These are phyloP conservation scores for Patella ulyssiponensis DNA, from an alignment of 2,888 invertebrate genomes.

Conservation along the genomic window DNA sequence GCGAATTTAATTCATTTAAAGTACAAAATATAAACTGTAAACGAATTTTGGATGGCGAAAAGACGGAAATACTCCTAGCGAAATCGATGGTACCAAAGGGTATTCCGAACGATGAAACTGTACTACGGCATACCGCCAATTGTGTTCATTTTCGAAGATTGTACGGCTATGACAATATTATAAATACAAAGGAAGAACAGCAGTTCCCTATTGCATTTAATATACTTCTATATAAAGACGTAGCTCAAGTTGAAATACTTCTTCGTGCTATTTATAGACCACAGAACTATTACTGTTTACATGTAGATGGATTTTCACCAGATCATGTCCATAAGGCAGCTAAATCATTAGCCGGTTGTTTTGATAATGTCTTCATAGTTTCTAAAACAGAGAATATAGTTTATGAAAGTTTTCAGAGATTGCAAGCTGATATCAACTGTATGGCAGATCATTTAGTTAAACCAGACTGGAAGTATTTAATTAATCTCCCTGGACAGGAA, in stretches of 20 bases:
- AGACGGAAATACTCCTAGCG: background rate
- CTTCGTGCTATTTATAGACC: conserved; percentile 65
- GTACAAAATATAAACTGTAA: background rate
- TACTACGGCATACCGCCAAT: conserved; percentile 31
- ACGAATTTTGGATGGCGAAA: background rate
- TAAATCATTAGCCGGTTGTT: conserved; percentile 56
- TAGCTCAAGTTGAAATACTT: conserved; percentile 60
- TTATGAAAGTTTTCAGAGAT: conserved; percentile 66
- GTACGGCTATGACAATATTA: conserved; percentile 41
- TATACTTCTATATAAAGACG: conserved; percentile 61
- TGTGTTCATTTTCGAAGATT: conserved; percentile 48
- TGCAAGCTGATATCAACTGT: conserved; percentile 70
- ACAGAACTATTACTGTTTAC: conserved; percentile 69
- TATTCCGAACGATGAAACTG: background rate
- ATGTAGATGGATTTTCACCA: conserved; percentile 62
- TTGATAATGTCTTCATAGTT: conserved; percentile 68
- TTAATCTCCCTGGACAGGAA: conserved; percentile 69
- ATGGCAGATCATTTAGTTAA: conserved; percentile 61
- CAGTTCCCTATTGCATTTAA: conserved; percentile 66
- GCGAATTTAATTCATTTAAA: too few species aligned
- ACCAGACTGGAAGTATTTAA: conserved; percentile 67
- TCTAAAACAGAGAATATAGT: conserved; percentile 63
- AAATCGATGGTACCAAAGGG: background rate
- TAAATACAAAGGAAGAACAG: conserved; percentile 43
- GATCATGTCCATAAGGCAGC: conserved; percentile 45